These are phyloP conservation scores for Epinephelus cyanopodus DNA, from an alignment of 2,113 vertebrate genomes.

Conservation along the genomic window DNA sequence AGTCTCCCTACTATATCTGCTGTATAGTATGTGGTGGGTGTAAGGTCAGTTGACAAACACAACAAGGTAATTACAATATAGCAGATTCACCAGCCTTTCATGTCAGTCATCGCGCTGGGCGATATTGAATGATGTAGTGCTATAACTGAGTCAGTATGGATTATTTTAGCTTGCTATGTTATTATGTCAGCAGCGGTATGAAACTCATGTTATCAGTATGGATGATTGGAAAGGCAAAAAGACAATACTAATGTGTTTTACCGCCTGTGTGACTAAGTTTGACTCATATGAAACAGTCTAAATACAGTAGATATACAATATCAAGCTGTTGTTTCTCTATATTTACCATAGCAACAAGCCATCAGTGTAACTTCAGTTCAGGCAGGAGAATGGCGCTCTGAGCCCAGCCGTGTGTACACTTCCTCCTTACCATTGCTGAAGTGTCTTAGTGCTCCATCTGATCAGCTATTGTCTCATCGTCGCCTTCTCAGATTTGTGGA, in stretches of 20 bases:
- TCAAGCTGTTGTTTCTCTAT: constrained; percentile 51
- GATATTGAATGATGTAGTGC: constrained; percentile 37
- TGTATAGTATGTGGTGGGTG: constrained; percentile 29
- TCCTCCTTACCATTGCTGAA: constrained; percentile 54
- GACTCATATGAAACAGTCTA: constrained; percentile 19
- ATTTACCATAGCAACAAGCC: constrained; percentile 72
- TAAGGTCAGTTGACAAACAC: constrained; percentile 65
- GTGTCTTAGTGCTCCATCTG: constrained; percentile 75
- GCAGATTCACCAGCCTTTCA: constrained; percentile 36
- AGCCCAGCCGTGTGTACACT: constrained; percentile 59
- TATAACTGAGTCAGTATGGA: constrained; percentile 30
- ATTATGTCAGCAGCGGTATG: constrained; percentile 11
- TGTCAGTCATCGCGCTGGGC: constrained; percentile 33
- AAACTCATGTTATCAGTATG: background rate
- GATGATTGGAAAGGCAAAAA: background rate
- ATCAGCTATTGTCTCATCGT: constrained; percentile 65
- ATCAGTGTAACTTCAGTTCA: constrained; percentile 56
- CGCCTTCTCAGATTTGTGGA: constrained; percentile 44
- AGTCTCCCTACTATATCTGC: constrained; percentile 4
- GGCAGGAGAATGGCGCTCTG: constrained; percentile 33
- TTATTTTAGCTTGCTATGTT: constrained; percentile 19
- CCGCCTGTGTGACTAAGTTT: background rate
- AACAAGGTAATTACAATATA: constrained; percentile 66
- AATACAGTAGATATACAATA: constrained; percentile 33
- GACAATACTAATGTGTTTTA: constrained; percentile 1